phyloP scores from a whole-genome alignment of 2,888 invertebrate species.

The Brachylomia viminalis region DNA sequence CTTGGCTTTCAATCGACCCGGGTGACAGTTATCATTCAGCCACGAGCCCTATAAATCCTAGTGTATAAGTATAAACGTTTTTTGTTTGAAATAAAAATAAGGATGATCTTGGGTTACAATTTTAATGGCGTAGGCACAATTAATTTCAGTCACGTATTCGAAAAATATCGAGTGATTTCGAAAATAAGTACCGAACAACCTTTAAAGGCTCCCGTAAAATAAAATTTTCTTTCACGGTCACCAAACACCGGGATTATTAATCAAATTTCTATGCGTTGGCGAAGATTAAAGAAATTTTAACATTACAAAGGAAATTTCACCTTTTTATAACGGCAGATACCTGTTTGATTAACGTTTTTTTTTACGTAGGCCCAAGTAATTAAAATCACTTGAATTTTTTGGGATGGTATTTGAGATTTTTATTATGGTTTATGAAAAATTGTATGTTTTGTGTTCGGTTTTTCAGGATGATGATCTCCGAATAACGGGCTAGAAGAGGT shows the following conservation, averaged over 20 bases:
- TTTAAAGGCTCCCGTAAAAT: conserved; percentile 53
- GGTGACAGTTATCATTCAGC: neutral
- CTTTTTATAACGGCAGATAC: conserved; percentile 59
- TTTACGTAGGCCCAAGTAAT: conserved; percentile 51
- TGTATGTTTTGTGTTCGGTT: neutral
- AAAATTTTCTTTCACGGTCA: conserved; percentile 62
- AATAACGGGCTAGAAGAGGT: neutral
- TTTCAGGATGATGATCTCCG: neutral
- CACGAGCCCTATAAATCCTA: neutral
- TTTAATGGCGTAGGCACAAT: neutral
- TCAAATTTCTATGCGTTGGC: conserved; percentile 66
- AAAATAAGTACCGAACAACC: conserved; percentile 22
- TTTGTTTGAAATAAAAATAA: neutral
- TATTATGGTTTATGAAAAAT: conserved; percentile 1
- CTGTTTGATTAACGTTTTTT: conserved; percentile 64
- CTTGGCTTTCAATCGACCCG: no score
- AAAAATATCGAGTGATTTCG: conserved; percentile 29
- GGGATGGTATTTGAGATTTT: conserved; percentile 10
- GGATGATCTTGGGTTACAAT: neutral
- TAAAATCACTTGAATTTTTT: conserved; percentile 57
- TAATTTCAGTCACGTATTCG: neutral
- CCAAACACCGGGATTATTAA: conserved; percentile 66
- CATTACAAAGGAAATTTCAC: conserved; percentile 59
- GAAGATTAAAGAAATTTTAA: conserved; percentile 57
- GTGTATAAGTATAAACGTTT: neutral